Percentiles rank a stretch among this genome's conserved stretches.
Evolutionary conservation across 2,888 invertebrate genomes (phyloP).

Genomic region (Leptarthrus brevirostris): DNA sequence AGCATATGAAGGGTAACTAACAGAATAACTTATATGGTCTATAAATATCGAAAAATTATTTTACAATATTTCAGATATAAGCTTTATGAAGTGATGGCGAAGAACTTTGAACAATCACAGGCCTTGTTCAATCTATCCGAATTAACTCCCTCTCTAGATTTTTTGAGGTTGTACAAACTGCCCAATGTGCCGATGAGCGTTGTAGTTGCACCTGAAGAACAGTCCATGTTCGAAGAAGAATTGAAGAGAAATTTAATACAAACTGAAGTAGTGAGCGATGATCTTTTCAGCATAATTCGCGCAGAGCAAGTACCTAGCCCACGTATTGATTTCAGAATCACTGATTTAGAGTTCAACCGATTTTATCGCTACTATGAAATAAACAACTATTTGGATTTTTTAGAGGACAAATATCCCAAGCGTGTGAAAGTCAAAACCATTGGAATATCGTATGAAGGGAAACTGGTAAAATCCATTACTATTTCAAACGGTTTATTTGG

Average conservation of each 20-base stretch:
- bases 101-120: not conserved
- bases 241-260: constrained; percentile 57
- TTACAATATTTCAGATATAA: constrained; percentile 18
- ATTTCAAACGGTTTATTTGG: constrained; percentile 70
- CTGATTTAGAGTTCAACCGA: constrained; percentile 50
- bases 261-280: constrained; percentile 58
- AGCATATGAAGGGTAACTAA: too few species aligned
- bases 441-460: constrained; percentile 72
- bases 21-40: too few species aligned
- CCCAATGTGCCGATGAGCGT: constrained; percentile 59
- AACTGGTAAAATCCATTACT: constrained; percentile 72
- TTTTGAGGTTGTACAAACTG: constrained; percentile 60
- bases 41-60: too few species aligned
- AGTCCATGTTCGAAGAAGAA: constrained; percentile 58
- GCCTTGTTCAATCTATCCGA: not conserved
- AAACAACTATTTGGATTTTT: constrained; percentile 67
- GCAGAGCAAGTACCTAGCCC: constrained; percentile 49
- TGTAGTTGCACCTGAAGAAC: constrained; percentile 62
- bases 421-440: constrained; percentile 70
- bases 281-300: constrained; percentile 59
- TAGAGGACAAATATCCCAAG: constrained; percentile 68
- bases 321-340: not conserved
- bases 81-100: not conserved
- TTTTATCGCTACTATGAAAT: constrained; percentile 65
- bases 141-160: constrained; percentile 58